Conservation (phyloP, 2,888 invertebrate genomes). For the Nysson spinosus region DNA sequence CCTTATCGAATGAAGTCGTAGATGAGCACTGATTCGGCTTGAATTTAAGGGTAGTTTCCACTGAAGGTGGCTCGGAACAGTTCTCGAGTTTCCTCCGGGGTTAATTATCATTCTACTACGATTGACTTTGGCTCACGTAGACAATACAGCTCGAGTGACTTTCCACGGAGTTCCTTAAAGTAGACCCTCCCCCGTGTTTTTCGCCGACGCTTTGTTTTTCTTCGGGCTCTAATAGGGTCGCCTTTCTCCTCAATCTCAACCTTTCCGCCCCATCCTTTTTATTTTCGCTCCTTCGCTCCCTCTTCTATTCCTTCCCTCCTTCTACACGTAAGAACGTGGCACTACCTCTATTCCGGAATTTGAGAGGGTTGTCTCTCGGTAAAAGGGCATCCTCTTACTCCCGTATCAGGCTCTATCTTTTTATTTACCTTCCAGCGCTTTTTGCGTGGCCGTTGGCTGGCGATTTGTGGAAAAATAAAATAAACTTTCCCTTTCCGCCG, state of each 20-base stretch:
- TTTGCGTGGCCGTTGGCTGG: not conserved
- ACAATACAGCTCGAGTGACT: slow-evolving; percentile 33
- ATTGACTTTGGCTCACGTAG: slow-evolving; percentile 12
- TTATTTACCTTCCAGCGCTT: not conserved
- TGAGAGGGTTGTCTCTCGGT: slow-evolving; percentile 4
- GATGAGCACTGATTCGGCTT: no score
- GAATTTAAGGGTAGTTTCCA: slow-evolving; percentile 2
- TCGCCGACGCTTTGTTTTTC: slow-evolving; percentile 56
- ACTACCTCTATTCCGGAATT: slow-evolving; percentile 38
- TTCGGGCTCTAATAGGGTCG: slow-evolving; percentile 61
- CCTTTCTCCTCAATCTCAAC: slow-evolving; percentile 39
- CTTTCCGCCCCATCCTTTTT: slow-evolving; percentile 32
- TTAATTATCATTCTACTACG: slow-evolving; percentile 33
- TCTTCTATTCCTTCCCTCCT: no score
- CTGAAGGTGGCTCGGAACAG: not conserved
- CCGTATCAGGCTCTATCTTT: not conserved
- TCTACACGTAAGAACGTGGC: no score
- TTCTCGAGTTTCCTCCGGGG: slow-evolving; percentile 7
- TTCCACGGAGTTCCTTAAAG: slow-evolving; percentile 63
- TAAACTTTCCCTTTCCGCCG: no score
- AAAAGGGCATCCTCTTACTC: slow-evolving; percentile 6
- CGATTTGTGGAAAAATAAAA: no score
- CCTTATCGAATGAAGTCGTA: no score
- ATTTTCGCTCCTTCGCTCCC: slow-evolving; percentile 27
- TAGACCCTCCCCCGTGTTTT: slow-evolving; percentile 60